Evolutionary conservation across 30 jellyfish, hydroid and myxozoan species (phyloP).

Genomic region (Aurelia aurita complex sp. Pacific): DNA sequence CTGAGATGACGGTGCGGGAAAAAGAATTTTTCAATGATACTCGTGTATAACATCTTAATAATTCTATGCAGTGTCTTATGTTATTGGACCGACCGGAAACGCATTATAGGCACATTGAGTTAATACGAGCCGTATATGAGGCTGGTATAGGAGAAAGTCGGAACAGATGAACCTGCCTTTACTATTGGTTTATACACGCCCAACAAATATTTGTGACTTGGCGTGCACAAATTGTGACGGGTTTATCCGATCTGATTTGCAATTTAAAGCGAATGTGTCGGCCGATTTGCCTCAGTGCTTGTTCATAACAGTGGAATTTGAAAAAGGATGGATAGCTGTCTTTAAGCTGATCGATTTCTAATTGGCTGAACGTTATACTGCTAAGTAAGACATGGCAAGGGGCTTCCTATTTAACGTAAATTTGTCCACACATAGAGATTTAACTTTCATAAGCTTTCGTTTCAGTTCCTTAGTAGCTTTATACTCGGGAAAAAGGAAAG

Average conservation of each 20-base stretch:
- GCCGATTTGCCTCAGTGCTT: constrained; percentile 15
- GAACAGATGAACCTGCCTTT: constrained; percentile 58
- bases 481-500: too few relatives aligned
- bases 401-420: too few relatives aligned
- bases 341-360: too few relatives aligned
- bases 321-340: background rate
- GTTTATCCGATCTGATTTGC: constrained; percentile 60
- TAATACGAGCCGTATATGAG: constrained; percentile 22
- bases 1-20: constrained; percentile 71
- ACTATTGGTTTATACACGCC: constrained; percentile 57
- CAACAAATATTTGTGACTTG: constrained; percentile 55
- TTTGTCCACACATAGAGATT: too few relatives aligned
- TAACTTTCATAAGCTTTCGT: too few relatives aligned
- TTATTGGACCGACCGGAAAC: constrained; percentile 77
- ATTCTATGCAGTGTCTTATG: constrained; percentile 57
- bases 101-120: constrained; percentile 52
- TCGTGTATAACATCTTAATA: constrained; percentile 34
- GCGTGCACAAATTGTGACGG: constrained; percentile 49
- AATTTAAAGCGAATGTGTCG: constrained; percentile 36
- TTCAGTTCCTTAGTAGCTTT: too few relatives aligned
- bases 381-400: too few relatives aligned
- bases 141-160: constrained; percentile 63
- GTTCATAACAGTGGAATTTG: background rate
- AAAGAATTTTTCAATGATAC: constrained; percentile 66
- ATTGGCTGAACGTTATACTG: too few relatives aligned